phyloP scores from a whole-genome alignment of 2,888 invertebrate genomes.

The Cetonia aurata region DNA sequence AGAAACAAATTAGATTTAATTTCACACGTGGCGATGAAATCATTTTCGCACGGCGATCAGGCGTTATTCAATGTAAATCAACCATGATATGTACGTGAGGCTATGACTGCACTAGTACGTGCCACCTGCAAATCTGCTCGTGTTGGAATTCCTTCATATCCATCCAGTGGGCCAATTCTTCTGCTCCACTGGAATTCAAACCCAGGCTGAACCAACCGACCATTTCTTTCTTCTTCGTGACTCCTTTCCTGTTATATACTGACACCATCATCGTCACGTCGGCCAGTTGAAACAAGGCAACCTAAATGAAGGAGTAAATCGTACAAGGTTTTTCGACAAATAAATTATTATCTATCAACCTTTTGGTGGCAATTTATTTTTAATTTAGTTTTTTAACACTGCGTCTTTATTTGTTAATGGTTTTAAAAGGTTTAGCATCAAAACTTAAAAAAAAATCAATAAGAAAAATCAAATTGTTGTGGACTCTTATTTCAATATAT shows the following conservation, averaged over 20 bases:
- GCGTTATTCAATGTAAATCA: conserved; percentile 38
- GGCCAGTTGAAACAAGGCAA: conserved; percentile 93
- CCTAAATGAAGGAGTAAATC: conserved; percentile 68
- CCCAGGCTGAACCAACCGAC: conserved; percentile 97
- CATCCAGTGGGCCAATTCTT: conserved; percentile 93
- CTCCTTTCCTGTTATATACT: conserved; percentile 91
- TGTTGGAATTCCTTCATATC: conserved; percentile 91
- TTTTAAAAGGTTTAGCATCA: too few species aligned
- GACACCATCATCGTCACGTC: conserved; percentile 96
- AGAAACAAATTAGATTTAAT: conserved; percentile 15
- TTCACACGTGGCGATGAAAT: conserved; percentile 18
- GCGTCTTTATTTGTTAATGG: too few species aligned
- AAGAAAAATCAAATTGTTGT: too few species aligned
- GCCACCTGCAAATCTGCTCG: conserved; percentile 94
- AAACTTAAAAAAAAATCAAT: too few species aligned
- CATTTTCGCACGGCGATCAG: conserved; percentile 15
- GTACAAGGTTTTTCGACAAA: conserved; percentile 25
- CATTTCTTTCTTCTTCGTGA: conserved; percentile 95
- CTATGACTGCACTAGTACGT: conserved; percentile 84
- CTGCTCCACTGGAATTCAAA: conserved; percentile 91
- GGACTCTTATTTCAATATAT: too few species aligned
- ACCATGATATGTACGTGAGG: conserved; percentile 51
- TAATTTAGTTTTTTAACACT: too few species aligned
- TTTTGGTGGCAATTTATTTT: too few species aligned
- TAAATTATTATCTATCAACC: not conserved